Base-by-base conservation (phyloP, 2,113 vertebrate species). In the Oxygymnocypris stewartii region DNA sequence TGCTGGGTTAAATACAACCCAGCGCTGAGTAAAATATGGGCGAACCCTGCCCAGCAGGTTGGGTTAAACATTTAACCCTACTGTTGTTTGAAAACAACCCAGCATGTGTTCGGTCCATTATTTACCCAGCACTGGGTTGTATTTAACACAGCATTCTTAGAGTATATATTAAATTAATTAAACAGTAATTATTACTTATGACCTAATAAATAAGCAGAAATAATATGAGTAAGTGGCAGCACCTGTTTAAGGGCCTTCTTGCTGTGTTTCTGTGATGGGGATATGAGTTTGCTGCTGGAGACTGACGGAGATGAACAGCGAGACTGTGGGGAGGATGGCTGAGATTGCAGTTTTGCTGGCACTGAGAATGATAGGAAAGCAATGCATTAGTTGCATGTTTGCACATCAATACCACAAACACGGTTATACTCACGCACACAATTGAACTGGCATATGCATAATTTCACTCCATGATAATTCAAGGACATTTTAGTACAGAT, bases 241-340 rank as follows among this genome's bases (percentile, higher is more conserved):
- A 99, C 98, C 97, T 99, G 98, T 86, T 98, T 99, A 74, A 99
- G 92, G 3, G 98, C 98, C 91, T 99, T 99, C 94, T 99, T 99
- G 96, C 96, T 97, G 95, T 98, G 98, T 93, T 99, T 98, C 96
- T 99, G 98, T 2, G 98, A 99, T 12, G 96, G 96, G 77, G 98
- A 99, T 93, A 99, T 97, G 93, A 96, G 94, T 94, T 99, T 99
- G 91, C 92, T 92, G 87, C 94, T 88, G 59, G 97, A 92, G 83
- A 98, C 94, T 85, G 97, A 96, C 7, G 98, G 97, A 8, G 98
- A 98, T 0, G 96, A 96, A 88, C 96, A 98, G 88, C 96, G 95
- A 1, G 97, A 93, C 92, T 97, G 98, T 0, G 98, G 97, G 77
- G 98, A 97, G 8, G 96, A 95, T 0, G 97, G 95, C 91, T 97